Evolutionary conservation across 2,888 invertebrate species (phyloP).

Genomic region (Xestia xanthographa): DNA sequence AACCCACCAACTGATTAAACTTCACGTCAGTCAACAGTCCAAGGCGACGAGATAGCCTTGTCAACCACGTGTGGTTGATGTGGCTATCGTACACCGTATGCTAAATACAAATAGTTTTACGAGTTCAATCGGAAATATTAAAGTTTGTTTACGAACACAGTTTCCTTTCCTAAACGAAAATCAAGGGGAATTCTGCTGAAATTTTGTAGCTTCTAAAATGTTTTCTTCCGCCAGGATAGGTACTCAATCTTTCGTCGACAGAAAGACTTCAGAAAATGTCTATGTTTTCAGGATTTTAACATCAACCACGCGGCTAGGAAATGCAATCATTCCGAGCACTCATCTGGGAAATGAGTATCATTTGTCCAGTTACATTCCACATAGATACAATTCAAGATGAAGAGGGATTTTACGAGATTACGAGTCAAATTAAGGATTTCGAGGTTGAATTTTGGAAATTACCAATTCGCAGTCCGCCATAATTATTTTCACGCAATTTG

Average conservation of each 20-base stretch:
- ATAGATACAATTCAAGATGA: slow-evolving; percentile 1
- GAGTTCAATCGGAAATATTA: slow-evolving; percentile 42
- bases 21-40: slow-evolving; percentile 50
- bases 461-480: background rate
- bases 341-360: slow-evolving; percentile 24
- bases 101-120: slow-evolving; percentile 42
- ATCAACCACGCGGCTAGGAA: background rate
- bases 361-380: background rate
- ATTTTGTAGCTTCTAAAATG: background rate
- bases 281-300: background rate
- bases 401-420: background rate
- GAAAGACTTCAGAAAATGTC: background rate
- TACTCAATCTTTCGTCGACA: background rate
- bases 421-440: slow-evolving; percentile 3
- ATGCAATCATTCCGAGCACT: slow-evolving; percentile 19
- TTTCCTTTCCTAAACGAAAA: slow-evolving; percentile 37
- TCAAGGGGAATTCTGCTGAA: background rate
- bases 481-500: background rate
- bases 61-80: slow-evolving; percentile 31
- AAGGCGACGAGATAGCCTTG: slow-evolving; percentile 41
- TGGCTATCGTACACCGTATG: slow-evolving; percentile 10
- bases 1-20: slow-evolving; percentile 60
- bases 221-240: background rate
- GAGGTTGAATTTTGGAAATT: background rate
- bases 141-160: slow-evolving; percentile 32